These are phyloP conservation scores for Temnothorax unifasciatus DNA, from an alignment of 2,888 invertebrate species.

Conservation along the genomic window DNA sequence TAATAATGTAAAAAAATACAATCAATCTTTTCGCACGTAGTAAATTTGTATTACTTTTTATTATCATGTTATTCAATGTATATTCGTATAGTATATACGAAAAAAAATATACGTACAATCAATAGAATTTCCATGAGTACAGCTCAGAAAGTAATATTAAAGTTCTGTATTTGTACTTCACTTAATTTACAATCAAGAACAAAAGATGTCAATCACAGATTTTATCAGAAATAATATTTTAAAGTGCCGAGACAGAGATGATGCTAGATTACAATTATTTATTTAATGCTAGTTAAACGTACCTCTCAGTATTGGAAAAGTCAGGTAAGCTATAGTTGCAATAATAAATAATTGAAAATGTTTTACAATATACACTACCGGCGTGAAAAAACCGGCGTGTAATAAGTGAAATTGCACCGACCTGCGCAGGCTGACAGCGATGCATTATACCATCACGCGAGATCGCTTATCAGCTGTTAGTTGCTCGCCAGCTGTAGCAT, in stretches of 20 bases:
- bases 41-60: not conserved
- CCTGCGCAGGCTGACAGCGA: not conserved
- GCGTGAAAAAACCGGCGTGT: not conserved
- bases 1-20: not conserved
- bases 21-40: not conserved
- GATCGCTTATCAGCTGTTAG: constrained; percentile 29
- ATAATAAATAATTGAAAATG: constrained; percentile 15
- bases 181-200: not conserved
- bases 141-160: not conserved
- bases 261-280: constrained; percentile 10
- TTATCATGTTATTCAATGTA: not conserved
- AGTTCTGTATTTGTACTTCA: not conserved
- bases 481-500: not conserved
- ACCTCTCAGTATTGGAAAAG: not conserved
- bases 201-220: not conserved
- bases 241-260: not conserved
- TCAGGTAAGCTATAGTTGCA: not conserved
- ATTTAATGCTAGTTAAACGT: not conserved
- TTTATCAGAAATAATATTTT: not conserved
- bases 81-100: not conserved
- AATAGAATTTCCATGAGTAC: not conserved
- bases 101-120: not conserved
- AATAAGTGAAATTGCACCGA: constrained; percentile 41
- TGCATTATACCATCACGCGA: constrained; percentile 1
- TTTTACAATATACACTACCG: not conserved